Percentiles rank a stretch among this genome's conserved stretches.
Conservation (phyloP, 2,888 invertebrate species). For the Macaria liturata region DNA sequence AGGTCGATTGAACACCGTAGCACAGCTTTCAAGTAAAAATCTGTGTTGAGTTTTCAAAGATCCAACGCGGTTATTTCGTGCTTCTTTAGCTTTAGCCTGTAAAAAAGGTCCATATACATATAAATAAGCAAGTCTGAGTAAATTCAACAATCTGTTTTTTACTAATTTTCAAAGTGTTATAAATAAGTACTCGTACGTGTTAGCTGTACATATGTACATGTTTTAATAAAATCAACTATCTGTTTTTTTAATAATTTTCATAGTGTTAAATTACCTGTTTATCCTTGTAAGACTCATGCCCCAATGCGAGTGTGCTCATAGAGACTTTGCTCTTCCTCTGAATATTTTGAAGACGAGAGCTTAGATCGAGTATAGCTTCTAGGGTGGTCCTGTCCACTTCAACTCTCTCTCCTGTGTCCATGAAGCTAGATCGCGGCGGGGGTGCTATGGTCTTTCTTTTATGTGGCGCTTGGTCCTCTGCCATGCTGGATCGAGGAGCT, state of each 20-base stretch:
- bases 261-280: slow-evolving; percentile 72
- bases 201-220: no score
- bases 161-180: no score
- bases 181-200: no score
- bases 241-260: slow-evolving; percentile 5
- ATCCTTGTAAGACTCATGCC: slow-evolving; percentile 75
- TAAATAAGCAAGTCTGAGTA: no score
- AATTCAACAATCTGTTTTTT: no score
- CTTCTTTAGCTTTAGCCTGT: slow-evolving; percentile 86
- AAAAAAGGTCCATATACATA: slow-evolving; percentile 42
- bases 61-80: slow-evolving; percentile 76
- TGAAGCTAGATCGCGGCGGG: background rate
- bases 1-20: slow-evolving; percentile 79
- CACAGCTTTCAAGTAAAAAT: slow-evolving; percentile 87
- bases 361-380: slow-evolving; percentile 70
- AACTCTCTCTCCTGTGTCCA: slow-evolving; percentile 41
- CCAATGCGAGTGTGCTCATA: slow-evolving; percentile 68
- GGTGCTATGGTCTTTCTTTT: no score
- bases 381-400: slow-evolving; percentile 70
- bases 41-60: slow-evolving; percentile 80
- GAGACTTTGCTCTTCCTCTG: slow-evolving; percentile 68
- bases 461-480: slow-evolving; percentile 15
- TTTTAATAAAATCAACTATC: slow-evolving; percentile 10
- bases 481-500: no score
- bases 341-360: slow-evolving; percentile 62